Percentiles rank a stretch among this genome's conserved stretches.
phyloP scores from a whole-genome alignment of 2,113 vertebrate genomes.

The Festucalex cinctus region DNA sequence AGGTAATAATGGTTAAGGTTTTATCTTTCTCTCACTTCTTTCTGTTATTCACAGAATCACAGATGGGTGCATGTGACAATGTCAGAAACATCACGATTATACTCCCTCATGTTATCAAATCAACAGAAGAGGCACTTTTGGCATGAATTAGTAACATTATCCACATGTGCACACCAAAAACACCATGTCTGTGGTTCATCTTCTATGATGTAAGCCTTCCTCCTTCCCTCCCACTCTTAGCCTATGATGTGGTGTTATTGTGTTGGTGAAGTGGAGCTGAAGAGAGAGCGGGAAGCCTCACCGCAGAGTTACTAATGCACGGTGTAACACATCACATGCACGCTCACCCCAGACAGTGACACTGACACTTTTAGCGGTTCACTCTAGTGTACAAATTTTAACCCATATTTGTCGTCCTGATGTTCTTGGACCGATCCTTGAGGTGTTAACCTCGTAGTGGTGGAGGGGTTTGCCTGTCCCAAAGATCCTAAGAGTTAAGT shows the following conservation, averaged over 20 bases:
- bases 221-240: constrained; percentile 5
- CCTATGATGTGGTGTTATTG: constrained; percentile 39
- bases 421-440: neutral
- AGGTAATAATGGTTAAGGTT: neutral
- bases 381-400: neutral
- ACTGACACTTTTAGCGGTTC: neutral
- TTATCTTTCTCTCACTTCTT: constrained; percentile 32
- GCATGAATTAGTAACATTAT: constrained; percentile 16
- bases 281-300: constrained; percentile 42
- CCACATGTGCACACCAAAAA: constrained; percentile 44
- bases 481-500: neutral
- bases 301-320: constrained; percentile 51
- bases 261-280: constrained; percentile 66
- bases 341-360: neutral
- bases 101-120: constrained; percentile 7
- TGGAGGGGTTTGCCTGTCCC: neutral
- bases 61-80: neutral
- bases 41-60: constrained; percentile 34
- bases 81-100: neutral
- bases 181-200: constrained; percentile 30
- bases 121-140: neutral
- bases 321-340: constrained; percentile 16
- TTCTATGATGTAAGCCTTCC: neutral
- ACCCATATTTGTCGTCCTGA: neutral
- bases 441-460: neutral